These are phyloP conservation scores for Leptopilina boulardi DNA, from an alignment of 1,140 invertebrate species.

Conservation along the genomic window DNA sequence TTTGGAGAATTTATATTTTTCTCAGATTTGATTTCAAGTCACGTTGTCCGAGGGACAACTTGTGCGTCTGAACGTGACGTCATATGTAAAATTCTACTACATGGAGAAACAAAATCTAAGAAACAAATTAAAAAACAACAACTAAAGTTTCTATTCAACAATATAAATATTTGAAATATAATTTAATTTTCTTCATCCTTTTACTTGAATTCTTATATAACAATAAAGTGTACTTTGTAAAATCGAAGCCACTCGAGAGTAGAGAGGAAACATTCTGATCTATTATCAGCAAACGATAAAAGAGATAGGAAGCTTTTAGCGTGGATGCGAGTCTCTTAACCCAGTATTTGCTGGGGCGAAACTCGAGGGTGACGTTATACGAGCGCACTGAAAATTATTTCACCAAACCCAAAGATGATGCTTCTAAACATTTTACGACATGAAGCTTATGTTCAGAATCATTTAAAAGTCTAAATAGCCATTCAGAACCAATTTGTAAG, in stretches of 20 bases:
- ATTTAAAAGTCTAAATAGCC: not conserved
- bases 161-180: no score
- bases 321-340: conserved; percentile 22
- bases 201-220: not conserved
- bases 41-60: conserved; percentile 49
- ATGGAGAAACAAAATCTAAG: not conserved
- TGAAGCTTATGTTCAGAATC: no score
- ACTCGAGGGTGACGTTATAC: conserved; percentile 31
- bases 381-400: conserved; percentile 41
- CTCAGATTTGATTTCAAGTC: conserved; percentile 57
- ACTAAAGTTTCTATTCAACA: no score
- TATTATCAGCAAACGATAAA: conserved; percentile 33
- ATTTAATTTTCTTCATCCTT: no score
- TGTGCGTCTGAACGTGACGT: conserved; percentile 55
- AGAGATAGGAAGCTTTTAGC: conserved; percentile 24
- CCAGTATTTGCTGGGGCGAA: not conserved
- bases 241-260: not conserved
- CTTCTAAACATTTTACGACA: no score
- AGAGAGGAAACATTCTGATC: conserved; percentile 12
- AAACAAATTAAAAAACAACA: no score
- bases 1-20: not conserved
- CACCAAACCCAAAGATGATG: not conserved
- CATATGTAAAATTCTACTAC: conserved; percentile 48
- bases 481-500: no score
- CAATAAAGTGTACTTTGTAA: not conserved